phyloP scores from a whole-genome alignment of 2,113 vertebrate species.

The Alethe castanea region DNA sequence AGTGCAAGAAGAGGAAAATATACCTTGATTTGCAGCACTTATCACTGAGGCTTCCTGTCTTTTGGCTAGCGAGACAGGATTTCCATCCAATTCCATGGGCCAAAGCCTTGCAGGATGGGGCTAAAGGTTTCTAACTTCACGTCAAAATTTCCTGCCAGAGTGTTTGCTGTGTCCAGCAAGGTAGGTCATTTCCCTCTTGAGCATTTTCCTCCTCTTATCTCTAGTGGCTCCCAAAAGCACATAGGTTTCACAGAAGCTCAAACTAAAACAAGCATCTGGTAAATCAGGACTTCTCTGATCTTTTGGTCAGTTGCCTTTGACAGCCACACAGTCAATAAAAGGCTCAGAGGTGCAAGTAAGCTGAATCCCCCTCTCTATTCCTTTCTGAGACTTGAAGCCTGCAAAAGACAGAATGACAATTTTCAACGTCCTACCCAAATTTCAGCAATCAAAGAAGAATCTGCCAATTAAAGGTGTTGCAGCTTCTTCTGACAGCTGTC shows the following conservation, averaged over 20 bases:
- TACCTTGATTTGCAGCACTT: accelerated
- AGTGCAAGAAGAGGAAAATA: neutral
- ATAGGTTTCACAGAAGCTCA: constrained; percentile 9
- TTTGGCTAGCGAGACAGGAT: neutral
- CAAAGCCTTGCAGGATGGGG: neutral
- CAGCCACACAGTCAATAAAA: constrained; percentile 5
- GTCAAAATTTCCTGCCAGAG: neutral
- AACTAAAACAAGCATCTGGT: constrained; percentile 34
- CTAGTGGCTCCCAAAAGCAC: constrained; percentile 29
- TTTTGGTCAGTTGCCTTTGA: constrained; percentile 41
- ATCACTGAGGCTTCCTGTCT: neutral
- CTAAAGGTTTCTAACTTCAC: constrained; percentile 14
- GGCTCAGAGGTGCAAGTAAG: neutral
- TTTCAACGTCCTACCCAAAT: neutral
- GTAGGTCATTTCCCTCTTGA: constrained; percentile 36
- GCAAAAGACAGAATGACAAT: neutral
- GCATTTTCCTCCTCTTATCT: constrained; percentile 33
- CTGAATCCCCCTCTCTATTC: neutral
- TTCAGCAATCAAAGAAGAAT: neutral
- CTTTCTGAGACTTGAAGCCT: neutral
- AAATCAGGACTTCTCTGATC: constrained; percentile 6
- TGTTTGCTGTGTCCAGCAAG: neutral
- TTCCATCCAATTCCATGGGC: neutral
- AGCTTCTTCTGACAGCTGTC: neutral
- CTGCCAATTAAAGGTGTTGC: neutral